Percentiles rank a stretch among this genome's conserved stretches.
Conservation (phyloP, 2,797 vertebrate genomes). For the Jordanella pulchra region DNA sequence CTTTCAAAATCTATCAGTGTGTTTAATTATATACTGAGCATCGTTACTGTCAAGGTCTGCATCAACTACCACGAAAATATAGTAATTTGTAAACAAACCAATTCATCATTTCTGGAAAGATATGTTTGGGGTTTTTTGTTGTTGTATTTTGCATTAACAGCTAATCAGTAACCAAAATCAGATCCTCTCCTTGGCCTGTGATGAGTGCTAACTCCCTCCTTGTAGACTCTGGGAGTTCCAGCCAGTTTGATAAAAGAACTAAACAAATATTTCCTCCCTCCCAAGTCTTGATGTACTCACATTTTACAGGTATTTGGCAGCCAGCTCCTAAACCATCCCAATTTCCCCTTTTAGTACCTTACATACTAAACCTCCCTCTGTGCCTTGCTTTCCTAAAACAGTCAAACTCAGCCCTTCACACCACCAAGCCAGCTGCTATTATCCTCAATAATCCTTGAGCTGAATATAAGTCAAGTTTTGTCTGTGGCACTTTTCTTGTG, state of each 20-base stretch:
- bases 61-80: background rate
- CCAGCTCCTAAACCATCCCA: background rate
- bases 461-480: constrained; percentile 4
- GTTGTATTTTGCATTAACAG: too few relatives aligned
- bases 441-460: background rate
- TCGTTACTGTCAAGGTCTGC: background rate
- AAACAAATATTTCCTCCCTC: constrained; percentile 16
- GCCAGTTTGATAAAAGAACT: constrained; percentile 12
- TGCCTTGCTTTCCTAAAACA: background rate
- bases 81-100: constrained; percentile 7
- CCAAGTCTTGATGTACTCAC: background rate
- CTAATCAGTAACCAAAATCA: constrained; percentile 12
- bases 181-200: background rate
- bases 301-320: constrained; percentile 9
- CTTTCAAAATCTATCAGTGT: background rate
- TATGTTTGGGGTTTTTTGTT: too few relatives aligned
- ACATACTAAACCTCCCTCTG: constrained; percentile 1
- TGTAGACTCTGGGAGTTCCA: background rate
- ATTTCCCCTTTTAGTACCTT: constrained; percentile 6
- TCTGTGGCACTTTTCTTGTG: constrained; percentile 3
- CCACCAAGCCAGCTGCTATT: background rate
- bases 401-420: background rate
- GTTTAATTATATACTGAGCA: background rate
- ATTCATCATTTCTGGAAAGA: background rate
- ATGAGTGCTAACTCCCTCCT: constrained; percentile 13